Evolutionary conservation across 2,888 invertebrate genomes (phyloP).

Genomic region (Dimorphilus gyrociliatus): DNA sequence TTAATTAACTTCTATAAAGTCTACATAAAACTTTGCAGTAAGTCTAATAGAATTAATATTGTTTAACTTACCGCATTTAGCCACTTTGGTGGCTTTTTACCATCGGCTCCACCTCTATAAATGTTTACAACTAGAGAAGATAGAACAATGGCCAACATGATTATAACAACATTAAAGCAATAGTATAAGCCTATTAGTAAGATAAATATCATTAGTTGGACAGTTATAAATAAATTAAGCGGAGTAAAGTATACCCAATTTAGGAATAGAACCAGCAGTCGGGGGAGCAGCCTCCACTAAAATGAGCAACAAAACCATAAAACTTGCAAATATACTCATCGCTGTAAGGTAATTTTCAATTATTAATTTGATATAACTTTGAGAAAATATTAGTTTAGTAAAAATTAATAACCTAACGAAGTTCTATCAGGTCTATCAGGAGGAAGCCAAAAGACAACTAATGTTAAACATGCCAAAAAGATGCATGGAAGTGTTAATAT

Average conservation of each 20-base stretch:
- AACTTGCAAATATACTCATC: slow-evolving; percentile 8
- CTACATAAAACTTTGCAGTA: too few species aligned
- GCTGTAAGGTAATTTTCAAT: slow-evolving; percentile 4
- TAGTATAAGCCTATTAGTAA: slow-evolving; percentile 6
- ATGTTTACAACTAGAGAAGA: slow-evolving; percentile 8
- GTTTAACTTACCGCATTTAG: too few species aligned
- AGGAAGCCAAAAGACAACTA: slow-evolving; percentile 8
- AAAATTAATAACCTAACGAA: slow-evolving; percentile 5
- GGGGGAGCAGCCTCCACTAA: slow-evolving; percentile 8
- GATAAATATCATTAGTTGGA: background rate
- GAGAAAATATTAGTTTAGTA: too few species aligned
- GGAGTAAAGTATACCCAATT: slow-evolving; percentile 4
- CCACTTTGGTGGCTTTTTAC: too few species aligned
- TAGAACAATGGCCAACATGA: slow-evolving; percentile 8
- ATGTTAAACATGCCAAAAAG: slow-evolving; percentile 7
- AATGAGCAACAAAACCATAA: slow-evolving; percentile 6
- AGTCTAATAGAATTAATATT: too few species aligned
- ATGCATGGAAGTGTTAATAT: slow-evolving; percentile 8
- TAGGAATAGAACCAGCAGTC: slow-evolving; percentile 7
- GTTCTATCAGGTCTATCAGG: slow-evolving; percentile 6
- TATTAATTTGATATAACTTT: background rate
- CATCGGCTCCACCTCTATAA: slow-evolving; percentile 3
- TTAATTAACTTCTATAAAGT: too few species aligned
- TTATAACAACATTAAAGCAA: slow-evolving; percentile 8
- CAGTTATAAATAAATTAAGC: slow-evolving; percentile 21